phyloP scores from a whole-genome alignment of 2,113 vertebrate species.

The Platysternon megacephalum region DNA sequence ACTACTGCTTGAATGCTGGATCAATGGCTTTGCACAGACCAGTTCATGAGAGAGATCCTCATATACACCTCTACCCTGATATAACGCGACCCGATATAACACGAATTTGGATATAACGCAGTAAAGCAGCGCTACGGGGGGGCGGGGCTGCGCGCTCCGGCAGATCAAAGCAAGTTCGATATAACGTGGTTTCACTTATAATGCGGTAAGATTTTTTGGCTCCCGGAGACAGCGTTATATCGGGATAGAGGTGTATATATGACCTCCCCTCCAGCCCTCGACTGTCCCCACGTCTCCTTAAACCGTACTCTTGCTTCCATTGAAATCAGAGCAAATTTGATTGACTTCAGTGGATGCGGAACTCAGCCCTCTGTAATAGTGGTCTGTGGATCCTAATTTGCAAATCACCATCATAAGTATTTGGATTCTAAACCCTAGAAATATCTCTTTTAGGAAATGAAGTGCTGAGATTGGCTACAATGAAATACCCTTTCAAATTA shows the following conservation, averaged over 20 bases:
- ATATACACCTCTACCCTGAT: too few relatives aligned
- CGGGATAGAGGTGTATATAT: too few relatives aligned
- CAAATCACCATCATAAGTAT: background rate
- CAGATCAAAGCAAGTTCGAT: too few relatives aligned
- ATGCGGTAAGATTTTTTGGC: too few relatives aligned
- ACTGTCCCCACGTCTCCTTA: rapidly evolving
- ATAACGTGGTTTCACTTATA: too few relatives aligned
- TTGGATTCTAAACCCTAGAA: background rate
- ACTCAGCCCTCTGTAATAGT: background rate
- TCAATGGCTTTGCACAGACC: background rate
- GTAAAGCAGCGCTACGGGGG: too few relatives aligned
- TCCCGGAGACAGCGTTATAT: too few relatives aligned
- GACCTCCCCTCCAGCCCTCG: rapidly evolving
- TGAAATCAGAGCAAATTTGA: background rate
- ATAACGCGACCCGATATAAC: too few relatives aligned
- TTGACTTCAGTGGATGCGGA: background rate
- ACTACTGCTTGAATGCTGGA: background rate
- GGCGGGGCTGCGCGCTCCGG: too few relatives aligned
- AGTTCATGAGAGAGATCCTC: background rate
- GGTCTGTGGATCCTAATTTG: background rate
- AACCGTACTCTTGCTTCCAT: background rate
- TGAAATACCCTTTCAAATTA: background rate
- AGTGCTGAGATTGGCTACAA: background rate
- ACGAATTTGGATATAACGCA: too few relatives aligned
- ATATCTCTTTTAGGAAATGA: background rate